Evolutionary conservation across 2,888 invertebrate genomes (phyloP).

Genomic region (Cylindroiulus punctatus): DNA sequence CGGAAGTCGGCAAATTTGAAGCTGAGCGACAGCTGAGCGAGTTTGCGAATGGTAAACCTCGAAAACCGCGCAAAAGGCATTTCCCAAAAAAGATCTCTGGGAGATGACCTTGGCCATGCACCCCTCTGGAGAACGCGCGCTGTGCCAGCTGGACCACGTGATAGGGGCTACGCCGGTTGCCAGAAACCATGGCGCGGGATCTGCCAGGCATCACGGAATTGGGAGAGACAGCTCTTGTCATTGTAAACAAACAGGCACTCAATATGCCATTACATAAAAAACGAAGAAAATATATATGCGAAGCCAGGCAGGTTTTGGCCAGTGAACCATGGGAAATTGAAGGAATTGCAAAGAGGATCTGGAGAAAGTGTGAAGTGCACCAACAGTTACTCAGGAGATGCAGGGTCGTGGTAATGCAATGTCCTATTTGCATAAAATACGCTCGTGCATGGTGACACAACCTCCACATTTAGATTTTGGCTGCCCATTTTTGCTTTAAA

Average conservation of each 20-base stretch:
- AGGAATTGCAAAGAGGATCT: no score
- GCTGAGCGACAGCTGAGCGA: neutral
- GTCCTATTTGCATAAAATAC: no score
- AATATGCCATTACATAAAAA: neutral
- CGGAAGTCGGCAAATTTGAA: neutral
- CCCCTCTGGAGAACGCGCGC: neutral
- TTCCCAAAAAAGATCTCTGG: neutral
- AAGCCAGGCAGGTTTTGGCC: no score
- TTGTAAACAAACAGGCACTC: constrained; percentile 8
- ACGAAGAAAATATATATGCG: no score
- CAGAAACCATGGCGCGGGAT: neutral
- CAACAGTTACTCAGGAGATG: no score
- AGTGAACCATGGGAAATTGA: no score
- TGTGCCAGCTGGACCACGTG: neutral
- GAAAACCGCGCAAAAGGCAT: constrained; percentile 2
- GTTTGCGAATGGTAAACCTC: constrained; percentile 7
- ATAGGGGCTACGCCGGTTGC: neutral
- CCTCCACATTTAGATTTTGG: no score
- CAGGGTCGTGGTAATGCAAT: no score
- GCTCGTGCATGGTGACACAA: no score
- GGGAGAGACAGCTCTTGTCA: neutral
- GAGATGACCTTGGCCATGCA: constrained; percentile 24
- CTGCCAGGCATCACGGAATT: neutral
- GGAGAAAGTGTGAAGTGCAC: no score
- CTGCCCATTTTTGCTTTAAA: no score